Evolutionary conservation across 2,113 vertebrate genomes (phyloP), one percentile per base, ranked within the genome.

Genomic region (Platichthys stellatus): DNA sequence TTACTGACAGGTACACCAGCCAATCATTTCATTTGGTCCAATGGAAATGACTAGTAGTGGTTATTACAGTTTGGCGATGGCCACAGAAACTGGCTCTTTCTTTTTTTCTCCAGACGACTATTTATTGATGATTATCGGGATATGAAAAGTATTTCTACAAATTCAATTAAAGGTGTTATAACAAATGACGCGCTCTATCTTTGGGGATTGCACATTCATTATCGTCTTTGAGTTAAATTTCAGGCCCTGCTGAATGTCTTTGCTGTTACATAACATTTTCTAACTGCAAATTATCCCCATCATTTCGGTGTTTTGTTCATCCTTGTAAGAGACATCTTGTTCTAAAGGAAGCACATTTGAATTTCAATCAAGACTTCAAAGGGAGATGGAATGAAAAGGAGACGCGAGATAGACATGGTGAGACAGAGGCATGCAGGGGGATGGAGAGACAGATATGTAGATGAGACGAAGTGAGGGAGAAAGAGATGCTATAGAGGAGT

Each of bases 391-490:
- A 12, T 17, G 7, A 69, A 24, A 51, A 40, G 17, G 13, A 69
- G 40, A 45, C 0, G 40, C 13, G 20, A 63, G 5, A 49, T 20
- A 45, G 61, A 21, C 49, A 71, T 12, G 9, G 43, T 7, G 35
- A 77, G 26, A 12, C 10, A 15, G 61, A 61, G 31, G 31, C 26
- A 28, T 21, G 31, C 40, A 18, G 2, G 8, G 57, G 18, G 49
- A 57, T 11, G 15, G 0, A 49, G 28, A 72, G 15, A 49, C 3
- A 43, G 18, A 72, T 23, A 47, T 4, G 21, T 9, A 49, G 60
- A 57, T 45, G 18, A 72, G 59, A 57, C 12, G 47, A 54, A 69
- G 23, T 20, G 26, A 69, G 54, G 23, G 51, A 54, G 26, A 56
- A 47, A 61, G 59, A 63, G 54, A 63, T 49, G 68, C 45, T 35